These are phyloP conservation scores for Condylostylus longicornis DNA, from an alignment of 1,140 invertebrate species.

Conservation along the genomic window DNA sequence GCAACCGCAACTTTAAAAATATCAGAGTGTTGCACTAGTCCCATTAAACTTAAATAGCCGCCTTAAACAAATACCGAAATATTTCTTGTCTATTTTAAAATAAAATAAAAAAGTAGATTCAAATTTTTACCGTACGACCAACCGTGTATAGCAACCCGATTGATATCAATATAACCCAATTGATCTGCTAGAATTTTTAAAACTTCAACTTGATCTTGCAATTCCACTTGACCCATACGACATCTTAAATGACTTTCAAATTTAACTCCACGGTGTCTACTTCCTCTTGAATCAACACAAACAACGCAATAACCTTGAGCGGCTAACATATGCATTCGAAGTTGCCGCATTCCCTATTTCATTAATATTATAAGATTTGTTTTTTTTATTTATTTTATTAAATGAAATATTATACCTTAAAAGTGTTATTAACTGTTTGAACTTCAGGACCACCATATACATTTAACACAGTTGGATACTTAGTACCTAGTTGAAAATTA, in stretches of 20 bases:
- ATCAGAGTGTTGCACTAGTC: constrained; percentile 63
- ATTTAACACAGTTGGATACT: constrained; percentile 89
- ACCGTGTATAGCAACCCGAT: constrained; percentile 85
- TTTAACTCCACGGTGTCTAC: constrained; percentile 73
- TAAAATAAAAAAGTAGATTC: neutral
- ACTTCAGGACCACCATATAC: constrained; percentile 97
- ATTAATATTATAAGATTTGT: neutral
- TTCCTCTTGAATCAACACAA: constrained; percentile 83
- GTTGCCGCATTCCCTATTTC: constrained; percentile 65
- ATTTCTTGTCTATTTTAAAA: constrained; percentile 2
- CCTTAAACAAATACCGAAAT: constrained; percentile 27
- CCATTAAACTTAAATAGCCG: constrained; percentile 75
- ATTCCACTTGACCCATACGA: constrained; percentile 86
- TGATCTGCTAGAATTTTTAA: constrained; percentile 71
- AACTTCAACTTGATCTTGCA: constrained; percentile 93
- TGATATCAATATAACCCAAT: constrained; percentile 78
- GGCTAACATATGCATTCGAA: constrained; percentile 87
- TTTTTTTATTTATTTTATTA: neutral
- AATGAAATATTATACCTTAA: constrained; percentile 49
- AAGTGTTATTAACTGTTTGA: constrained; percentile 90
- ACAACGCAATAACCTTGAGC: constrained; percentile 94
- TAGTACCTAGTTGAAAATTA: constrained; percentile 53
- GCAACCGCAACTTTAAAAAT: constrained; percentile 84
- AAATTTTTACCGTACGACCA: constrained; percentile 90
- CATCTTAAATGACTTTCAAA: constrained; percentile 84